Conservation (phyloP, 2,888 invertebrate species). For the Dioctria rufipes region DNA sequence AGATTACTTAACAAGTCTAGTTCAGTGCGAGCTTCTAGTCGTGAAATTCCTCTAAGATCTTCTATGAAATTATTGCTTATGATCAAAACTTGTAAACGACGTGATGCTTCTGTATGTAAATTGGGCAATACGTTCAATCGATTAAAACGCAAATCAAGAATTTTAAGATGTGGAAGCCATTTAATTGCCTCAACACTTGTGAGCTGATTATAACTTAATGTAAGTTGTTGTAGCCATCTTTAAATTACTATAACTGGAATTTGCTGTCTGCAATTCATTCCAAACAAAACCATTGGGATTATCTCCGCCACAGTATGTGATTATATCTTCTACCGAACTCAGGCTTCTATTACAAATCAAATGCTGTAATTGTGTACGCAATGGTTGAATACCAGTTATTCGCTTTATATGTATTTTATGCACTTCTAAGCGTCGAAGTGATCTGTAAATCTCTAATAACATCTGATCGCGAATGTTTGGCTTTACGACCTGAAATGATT, state of each 20-base stretch:
- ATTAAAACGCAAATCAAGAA: constrained; percentile 78
- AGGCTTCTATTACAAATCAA: constrained; percentile 72
- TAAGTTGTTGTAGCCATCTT: constrained; percentile 75
- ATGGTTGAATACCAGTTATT: too few species aligned
- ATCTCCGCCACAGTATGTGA: constrained; percentile 76
- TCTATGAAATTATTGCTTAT: too few species aligned
- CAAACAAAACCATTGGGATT: constrained; percentile 76
- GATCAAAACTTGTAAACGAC: too few species aligned
- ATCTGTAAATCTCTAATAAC: constrained; percentile 75
- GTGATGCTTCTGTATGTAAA: too few species aligned
- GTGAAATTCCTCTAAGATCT: too few species aligned
- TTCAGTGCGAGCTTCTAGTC: too few species aligned
- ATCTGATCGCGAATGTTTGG: constrained; percentile 73
- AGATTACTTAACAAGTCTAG: too few species aligned
- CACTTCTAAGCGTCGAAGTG: too few species aligned
- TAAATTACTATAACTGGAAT: constrained; percentile 75
- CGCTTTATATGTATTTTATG: too few species aligned
- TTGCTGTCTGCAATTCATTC: constrained; percentile 75
- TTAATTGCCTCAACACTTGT: constrained; percentile 73
- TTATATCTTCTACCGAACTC: constrained; percentile 70
- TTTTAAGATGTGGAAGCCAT: constrained; percentile 76
- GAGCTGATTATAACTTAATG: constrained; percentile 78
- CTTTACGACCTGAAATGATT: constrained; percentile 75
- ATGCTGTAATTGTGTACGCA: too few species aligned
- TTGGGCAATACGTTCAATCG: constrained; percentile 73